Evolutionary conservation across 2,888 invertebrate genomes (phyloP).

Genomic region (Hyppa rectilinea): DNA sequence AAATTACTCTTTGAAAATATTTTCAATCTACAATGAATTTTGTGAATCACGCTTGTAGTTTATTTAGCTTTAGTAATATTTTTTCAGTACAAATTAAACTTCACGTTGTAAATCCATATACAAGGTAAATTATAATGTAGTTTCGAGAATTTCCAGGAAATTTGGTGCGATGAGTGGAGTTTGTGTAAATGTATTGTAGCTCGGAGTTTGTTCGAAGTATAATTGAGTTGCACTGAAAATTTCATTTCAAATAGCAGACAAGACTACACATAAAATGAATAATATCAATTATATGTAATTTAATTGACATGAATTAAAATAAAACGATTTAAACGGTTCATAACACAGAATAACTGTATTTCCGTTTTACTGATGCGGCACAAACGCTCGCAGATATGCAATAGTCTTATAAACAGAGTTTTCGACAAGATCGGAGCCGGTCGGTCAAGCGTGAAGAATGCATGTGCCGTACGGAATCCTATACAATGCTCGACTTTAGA

Average conservation of each 20-base stretch:
- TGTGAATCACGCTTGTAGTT: neutral
- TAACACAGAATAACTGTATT: conserved; percentile 13
- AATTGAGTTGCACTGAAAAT: conserved; percentile 2
- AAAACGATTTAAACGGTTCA: neutral
- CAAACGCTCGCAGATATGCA: conserved; percentile 42
- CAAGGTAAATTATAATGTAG: neutral
- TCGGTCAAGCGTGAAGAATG: conserved; percentile 78
- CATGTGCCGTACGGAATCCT: conserved; percentile 74
- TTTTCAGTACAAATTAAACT: neutral
- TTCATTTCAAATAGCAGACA: neutral
- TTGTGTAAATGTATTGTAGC: conserved; percentile 1
- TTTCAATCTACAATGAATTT: neutral
- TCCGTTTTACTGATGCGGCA: conserved; percentile 35
- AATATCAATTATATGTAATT: neutral
- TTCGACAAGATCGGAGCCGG: conserved; percentile 55
- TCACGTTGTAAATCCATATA: neutral
- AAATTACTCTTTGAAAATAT: neutral
- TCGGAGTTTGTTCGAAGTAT: neutral
- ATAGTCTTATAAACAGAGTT: conserved; percentile 57
- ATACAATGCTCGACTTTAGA: conserved; percentile 73
- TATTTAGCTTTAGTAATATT: neutral
- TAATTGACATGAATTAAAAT: conserved; percentile 8
- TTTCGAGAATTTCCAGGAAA: conserved; percentile 4
- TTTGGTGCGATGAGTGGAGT: conserved; percentile 7
- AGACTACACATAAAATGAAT: neutral